Evolutionary conservation across 1,140 invertebrate genomes (phyloP).

Genomic region (Nasonia giraulti): DNA sequence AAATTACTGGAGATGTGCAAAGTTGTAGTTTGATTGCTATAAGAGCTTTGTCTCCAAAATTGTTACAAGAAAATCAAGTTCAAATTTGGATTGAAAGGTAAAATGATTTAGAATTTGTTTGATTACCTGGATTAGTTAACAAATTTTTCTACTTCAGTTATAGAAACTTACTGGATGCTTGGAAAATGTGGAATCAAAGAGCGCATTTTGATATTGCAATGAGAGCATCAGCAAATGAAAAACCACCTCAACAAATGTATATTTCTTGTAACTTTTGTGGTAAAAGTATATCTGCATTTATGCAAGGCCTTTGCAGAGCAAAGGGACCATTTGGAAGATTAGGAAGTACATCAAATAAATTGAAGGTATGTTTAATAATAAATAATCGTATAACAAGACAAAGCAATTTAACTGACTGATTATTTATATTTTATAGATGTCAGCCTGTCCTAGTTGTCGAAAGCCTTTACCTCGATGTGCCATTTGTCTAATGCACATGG

Average conservation of each 20-base stretch:
- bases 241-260: slow-evolving; percentile 86
- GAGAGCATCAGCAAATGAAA: slow-evolving; percentile 77
- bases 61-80: slow-evolving; percentile 79
- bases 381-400: slow-evolving; percentile 21
- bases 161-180: slow-evolving; percentile 83
- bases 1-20: slow-evolving; percentile 94
- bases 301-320: slow-evolving; percentile 78
- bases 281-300: slow-evolving; percentile 89
- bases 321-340: slow-evolving; percentile 79
- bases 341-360: slow-evolving; percentile 78
- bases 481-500: slow-evolving; percentile 94
- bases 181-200: slow-evolving; percentile 88
- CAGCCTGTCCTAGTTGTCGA: slow-evolving; percentile 94
- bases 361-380: slow-evolving; percentile 74
- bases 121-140: slow-evolving; percentile 36
- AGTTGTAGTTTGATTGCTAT: slow-evolving; percentile 89
- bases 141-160: slow-evolving; percentile 76
- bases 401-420: background rate
- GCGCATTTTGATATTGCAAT: slow-evolving; percentile 84
- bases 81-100: slow-evolving; percentile 85
- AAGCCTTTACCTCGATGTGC: slow-evolving; percentile 95
- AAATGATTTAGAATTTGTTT: slow-evolving; percentile 37
- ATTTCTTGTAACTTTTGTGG: slow-evolving; percentile 96
- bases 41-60: slow-evolving; percentile 80
- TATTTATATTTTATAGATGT: slow-evolving; percentile 77